phyloP scores from a whole-genome alignment of 2,113 vertebrate species.

The Sylvietta virens region DNA sequence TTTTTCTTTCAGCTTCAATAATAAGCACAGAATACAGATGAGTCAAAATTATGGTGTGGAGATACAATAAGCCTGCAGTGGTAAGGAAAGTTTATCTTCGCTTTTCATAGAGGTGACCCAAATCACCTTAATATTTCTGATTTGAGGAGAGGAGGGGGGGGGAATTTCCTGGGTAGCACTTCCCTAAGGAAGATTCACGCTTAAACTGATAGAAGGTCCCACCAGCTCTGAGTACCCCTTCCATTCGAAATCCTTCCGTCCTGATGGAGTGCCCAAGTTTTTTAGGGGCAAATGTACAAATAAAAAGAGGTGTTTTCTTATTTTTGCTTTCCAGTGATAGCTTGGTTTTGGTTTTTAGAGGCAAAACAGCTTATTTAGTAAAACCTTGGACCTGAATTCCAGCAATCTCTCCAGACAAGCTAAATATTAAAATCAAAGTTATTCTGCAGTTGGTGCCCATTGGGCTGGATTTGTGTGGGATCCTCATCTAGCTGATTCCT shows the following conservation, averaged over 20 bases:
- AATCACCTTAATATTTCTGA: not conserved
- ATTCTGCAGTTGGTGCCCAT: not conserved
- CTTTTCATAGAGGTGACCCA: not conserved
- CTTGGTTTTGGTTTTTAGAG: not conserved
- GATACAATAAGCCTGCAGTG: not conserved
- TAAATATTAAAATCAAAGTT: not conserved
- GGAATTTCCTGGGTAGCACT: not conserved
- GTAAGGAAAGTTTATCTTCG: not conserved
- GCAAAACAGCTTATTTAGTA: not conserved
- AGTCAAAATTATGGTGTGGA: not conserved
- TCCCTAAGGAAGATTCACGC: not conserved
- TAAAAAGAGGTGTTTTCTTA: not conserved
- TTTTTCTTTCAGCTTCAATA: not conserved
- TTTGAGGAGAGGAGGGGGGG: not conserved
- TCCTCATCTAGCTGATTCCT: not conserved
- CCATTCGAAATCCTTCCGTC: not conserved
- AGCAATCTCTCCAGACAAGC: not conserved
- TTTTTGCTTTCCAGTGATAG: not conserved
- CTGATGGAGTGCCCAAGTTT: not conserved
- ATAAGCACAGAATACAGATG: not conserved
- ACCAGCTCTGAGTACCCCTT: not conserved
- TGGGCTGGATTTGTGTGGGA: not conserved
- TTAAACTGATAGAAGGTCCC: not conserved
- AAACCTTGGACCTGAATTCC: not conserved
- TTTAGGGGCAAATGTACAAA: not conserved